Percentiles rank a stretch among this genome's conserved stretches.
Conservation (phyloP, 1,140 invertebrate genomes). For the Drosophila lini region DNA sequence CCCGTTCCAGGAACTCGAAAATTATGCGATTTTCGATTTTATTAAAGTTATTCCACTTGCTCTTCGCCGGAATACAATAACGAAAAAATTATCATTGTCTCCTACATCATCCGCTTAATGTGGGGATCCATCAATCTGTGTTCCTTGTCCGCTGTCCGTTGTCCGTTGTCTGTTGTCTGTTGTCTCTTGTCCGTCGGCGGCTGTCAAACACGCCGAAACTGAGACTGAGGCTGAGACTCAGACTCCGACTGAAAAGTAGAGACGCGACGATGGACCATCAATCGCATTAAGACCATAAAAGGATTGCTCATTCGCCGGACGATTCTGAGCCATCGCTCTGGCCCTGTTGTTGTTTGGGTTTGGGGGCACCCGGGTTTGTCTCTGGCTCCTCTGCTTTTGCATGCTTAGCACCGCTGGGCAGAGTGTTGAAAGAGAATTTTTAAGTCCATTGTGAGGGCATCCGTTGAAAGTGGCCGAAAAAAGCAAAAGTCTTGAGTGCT, state of each 20-base stretch:
- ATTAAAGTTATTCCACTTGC: constrained; percentile 59
- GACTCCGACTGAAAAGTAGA: constrained; percentile 18
- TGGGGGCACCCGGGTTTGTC: not conserved
- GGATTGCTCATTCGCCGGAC: constrained; percentile 77
- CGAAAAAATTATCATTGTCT: constrained; percentile 79
- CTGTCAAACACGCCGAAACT: constrained; percentile 56
- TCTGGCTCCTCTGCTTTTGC: constrained; percentile 42
- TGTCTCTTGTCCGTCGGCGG: constrained; percentile 42
- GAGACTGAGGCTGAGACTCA: constrained; percentile 10
- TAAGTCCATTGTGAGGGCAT: constrained; percentile 74
- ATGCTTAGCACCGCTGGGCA: constrained; percentile 50
- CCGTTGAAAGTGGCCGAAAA: constrained; percentile 62
- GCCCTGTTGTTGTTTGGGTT: constrained; percentile 28
- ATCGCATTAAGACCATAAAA: constrained; percentile 84
- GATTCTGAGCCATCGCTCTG: constrained; percentile 44
- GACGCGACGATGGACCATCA: constrained; percentile 71
- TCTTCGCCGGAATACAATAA: constrained; percentile 71
- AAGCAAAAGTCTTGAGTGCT: constrained; percentile 64
- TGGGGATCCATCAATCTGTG: constrained; percentile 83
- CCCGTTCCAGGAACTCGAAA: constrained; percentile 62
- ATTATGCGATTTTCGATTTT: constrained; percentile 74
- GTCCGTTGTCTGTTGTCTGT: constrained; percentile 25
- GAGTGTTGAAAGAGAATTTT: constrained; percentile 79
- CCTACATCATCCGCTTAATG: constrained; percentile 79
- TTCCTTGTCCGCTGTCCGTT: constrained; percentile 36